A percentile compares a stretch with the other conserved stretches of the same genome.
Evolutionary conservation across 1,140 invertebrate species (phyloP).

Genomic region (Hestina assimilis): DNA sequence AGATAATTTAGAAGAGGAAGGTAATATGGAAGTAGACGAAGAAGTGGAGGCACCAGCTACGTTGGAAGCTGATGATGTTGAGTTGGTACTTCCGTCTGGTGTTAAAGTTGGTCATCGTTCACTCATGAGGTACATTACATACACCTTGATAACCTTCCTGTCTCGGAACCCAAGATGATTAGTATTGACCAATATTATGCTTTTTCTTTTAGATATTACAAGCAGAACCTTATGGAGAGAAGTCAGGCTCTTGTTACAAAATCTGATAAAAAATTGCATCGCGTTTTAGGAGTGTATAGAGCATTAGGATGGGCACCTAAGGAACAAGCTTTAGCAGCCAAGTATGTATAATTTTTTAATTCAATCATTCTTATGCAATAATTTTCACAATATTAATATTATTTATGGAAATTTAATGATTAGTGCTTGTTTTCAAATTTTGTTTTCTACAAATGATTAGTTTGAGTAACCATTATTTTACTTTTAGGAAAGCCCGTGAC

Average conservation of each 20-base stretch:
- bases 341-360: slow-evolving; percentile 56
- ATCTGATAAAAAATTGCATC: slow-evolving; percentile 82
- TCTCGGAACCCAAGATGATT: no score
- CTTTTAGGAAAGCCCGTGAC: slow-evolving; percentile 88
- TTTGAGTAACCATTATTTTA: no score
- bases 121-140: slow-evolving; percentile 83
- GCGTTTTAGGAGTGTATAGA: slow-evolving; percentile 88
- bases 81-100: slow-evolving; percentile 93
- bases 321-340: slow-evolving; percentile 82
- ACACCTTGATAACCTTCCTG: no score
- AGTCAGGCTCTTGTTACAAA: slow-evolving; percentile 79
- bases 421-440: no score
- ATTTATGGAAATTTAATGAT: not conserved
- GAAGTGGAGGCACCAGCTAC: slow-evolving; percentile 83
- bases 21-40: slow-evolving; percentile 79
- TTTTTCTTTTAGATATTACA: slow-evolving; percentile 83
- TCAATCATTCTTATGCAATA: not conserved
- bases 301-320: slow-evolving; percentile 91
- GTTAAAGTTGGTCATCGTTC: slow-evolving; percentile 94
- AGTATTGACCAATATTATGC: not conserved
- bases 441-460: no score
- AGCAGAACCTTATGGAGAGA: slow-evolving; percentile 86
- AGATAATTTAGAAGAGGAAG: slow-evolving; percentile 64
- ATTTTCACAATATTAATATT: not conserved
- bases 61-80: slow-evolving; percentile 86